phyloP scores from a whole-genome alignment of 1,140 invertebrate genomes.

The Marisa cornuarietis region DNA sequence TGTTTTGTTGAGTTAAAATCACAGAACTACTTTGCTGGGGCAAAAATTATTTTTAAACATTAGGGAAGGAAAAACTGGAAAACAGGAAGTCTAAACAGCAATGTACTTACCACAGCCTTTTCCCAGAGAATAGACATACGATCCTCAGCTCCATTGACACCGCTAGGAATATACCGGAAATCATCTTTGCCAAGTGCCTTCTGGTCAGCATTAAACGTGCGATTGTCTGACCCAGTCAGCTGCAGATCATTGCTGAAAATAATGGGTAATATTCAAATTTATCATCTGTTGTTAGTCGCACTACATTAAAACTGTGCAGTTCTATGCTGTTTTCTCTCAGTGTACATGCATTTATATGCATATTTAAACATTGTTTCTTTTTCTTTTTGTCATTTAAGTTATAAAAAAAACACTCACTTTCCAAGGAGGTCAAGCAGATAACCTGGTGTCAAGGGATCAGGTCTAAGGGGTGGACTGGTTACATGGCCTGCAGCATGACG shows the following conservation, averaged over 20 bases:
- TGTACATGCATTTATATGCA: no score
- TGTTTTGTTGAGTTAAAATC: no score
- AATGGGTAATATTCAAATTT: no score
- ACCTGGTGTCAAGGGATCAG: conserved; percentile 83
- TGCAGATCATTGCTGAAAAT: conserved; percentile 85
- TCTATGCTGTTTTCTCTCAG: no score
- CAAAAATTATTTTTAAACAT: no score
- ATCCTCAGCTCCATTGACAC: conserved; percentile 98
- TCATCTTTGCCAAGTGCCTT: conserved; percentile 91
- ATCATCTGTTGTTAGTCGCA: no score
- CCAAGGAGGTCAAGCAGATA: conserved; percentile 86
- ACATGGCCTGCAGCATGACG: conserved; percentile 90
- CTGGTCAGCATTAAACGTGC: conserved; percentile 91
- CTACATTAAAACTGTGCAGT: no score
- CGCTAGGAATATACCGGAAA: conserved; percentile 97
- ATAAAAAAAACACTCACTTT: conserved; percentile 72
- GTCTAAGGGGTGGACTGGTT: conserved; percentile 88
- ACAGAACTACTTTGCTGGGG: no score
- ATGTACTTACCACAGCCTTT: conserved; percentile 83
- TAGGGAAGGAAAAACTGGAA: no score
- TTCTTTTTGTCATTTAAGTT: no score
- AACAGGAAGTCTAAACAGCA: no score
- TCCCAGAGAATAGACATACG: conserved; percentile 99
- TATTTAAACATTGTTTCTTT: no score
- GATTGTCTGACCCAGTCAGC: conserved; percentile 94